Conservation (phyloP, 92 coral and sea anemone species). For the Parazoanthus darwini region DNA sequence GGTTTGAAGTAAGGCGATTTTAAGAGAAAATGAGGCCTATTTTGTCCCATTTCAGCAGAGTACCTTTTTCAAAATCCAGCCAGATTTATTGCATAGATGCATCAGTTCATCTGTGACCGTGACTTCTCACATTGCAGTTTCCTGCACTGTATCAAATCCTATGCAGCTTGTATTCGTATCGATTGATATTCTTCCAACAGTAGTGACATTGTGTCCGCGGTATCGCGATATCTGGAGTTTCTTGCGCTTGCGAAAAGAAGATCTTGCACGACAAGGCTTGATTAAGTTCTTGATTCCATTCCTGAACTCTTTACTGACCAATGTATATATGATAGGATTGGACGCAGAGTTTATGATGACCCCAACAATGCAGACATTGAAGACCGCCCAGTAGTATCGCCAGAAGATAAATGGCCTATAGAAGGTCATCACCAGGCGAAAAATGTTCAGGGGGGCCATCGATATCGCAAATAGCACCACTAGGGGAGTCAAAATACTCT, state of each 20-base stretch:
- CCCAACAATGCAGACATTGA: conserved; percentile 57
- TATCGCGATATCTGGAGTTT: neutral
- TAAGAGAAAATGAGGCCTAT: too few relatives aligned
- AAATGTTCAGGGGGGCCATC: conserved; percentile 65
- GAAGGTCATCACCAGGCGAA: conserved; percentile 50
- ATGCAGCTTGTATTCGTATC: neutral
- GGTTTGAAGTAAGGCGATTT: too few relatives aligned
- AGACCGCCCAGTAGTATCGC: conserved; percentile 43
- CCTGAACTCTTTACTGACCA: conserved; percentile 72
- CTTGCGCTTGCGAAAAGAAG: neutral
- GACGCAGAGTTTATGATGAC: conserved; percentile 69
- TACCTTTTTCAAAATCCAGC: too few relatives aligned
- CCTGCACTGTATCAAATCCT: neutral
- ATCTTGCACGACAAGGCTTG: neutral
- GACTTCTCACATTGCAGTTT: conserved; percentile 16
- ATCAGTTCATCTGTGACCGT: neutral
- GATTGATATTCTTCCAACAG: neutral
- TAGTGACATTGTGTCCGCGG: neutral
- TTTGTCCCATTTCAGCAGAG: too few relatives aligned
- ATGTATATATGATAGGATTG: conserved; percentile 71
- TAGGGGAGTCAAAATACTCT: conserved; percentile 73
- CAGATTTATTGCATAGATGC: neutral
- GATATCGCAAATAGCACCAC: conserved; percentile 71
- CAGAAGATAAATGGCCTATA: conserved; percentile 4
- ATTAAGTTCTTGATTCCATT: conserved; percentile 43